Evolutionary conservation across 2,888 invertebrate species (phyloP), one percentile per base, ranked within the genome.

Genomic region (Muscina levida): DNA sequence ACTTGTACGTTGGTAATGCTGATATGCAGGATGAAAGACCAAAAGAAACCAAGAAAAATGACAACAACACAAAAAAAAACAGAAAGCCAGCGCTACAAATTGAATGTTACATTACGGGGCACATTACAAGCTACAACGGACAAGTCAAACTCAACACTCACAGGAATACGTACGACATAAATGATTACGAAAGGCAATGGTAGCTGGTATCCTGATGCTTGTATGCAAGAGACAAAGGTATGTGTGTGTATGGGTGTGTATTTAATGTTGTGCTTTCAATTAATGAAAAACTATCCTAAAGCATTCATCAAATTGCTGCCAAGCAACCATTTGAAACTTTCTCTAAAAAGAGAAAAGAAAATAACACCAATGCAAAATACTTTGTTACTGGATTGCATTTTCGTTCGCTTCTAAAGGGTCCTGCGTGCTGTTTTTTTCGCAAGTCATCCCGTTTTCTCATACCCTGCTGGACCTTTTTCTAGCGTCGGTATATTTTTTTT

Each of bases 281-380:
- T 83, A 84, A 82, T 77, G 75, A 79, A 82, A 81, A 83, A 78
- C 82, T 82, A 81, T 82, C 79, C 82, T 82, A 77, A 79, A 79
- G 82, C 82, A 80, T 79, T 83, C 82, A 81, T 83, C 79, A 83
- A 75, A 82, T 79, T 65, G 80, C 72, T 70, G 62, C 17, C 72
- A 31, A 48, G 68, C 82, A 75, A 31, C 65, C 68, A 72, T 59
- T 75, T 72, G 59, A 75, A 74, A 59, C 62, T 39, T 71, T 31
- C 8, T 62, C n/a, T 65, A 57, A 73, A 19, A 39, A 76, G 65
- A 67, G 17, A 56, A 24, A 68, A 67, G 44, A 46, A 22, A 51
- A 59, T 72, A 75, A 62, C 72, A 72, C 79, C 68, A 62, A 72
- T 57, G 31, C 59, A 73, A 66, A 71, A 77, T 66, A 74, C n/a